Evolutionary conservation across 2,888 invertebrate genomes (phyloP), one percentile per base, ranked within the genome.

Genomic region (Ornithoptera alexandrae): DNA sequence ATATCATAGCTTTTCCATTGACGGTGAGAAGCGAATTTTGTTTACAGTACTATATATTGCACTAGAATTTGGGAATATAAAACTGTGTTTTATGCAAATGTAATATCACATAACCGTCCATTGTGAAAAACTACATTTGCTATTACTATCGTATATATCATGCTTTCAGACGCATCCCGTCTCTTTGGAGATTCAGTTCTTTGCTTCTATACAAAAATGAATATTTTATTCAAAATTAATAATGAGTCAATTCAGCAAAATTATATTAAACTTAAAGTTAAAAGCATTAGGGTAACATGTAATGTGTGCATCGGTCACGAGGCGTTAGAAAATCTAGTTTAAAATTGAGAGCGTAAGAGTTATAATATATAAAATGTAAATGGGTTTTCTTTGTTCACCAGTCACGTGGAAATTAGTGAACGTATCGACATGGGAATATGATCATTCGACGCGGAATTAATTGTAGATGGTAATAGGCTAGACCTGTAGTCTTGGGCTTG

Each of bases 41-140:
- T 67, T 39, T 36, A 67, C 39, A 60, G 60, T 50, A 67, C 39
- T 53, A 53, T 50, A 36, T 17, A 53, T 53, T 61, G 53, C 36
- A 67, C 53, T 61, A 53, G 60, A 61, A 61, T 53, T 53, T 67
- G 36, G 8, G 61, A 61, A 61, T 17, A 67, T 50, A 61, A 61
- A 53, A 61, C 53, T 67, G 53, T 50, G 53, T 67, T 67, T 67
- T 67, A 67, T 61, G 53, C 50, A 61, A 67, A 67, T 61, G 30
- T 20, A 46, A 61, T 53, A 61, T 15, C 36, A 36, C 22, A 50
- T 4, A 10, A 50, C 30, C 50, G 50, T 53, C n/a, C n/a, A 53
- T n/a, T n/a, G 53, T n/a, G n/a, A 53, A 20, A 56, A 61, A 67
- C 53, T 60, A 67, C 53, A 20, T 61, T 67, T 67, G 36, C 53